Evolutionary conservation across 2,888 invertebrate species (phyloP).

Genomic region (Drosophila pegasa): DNA sequence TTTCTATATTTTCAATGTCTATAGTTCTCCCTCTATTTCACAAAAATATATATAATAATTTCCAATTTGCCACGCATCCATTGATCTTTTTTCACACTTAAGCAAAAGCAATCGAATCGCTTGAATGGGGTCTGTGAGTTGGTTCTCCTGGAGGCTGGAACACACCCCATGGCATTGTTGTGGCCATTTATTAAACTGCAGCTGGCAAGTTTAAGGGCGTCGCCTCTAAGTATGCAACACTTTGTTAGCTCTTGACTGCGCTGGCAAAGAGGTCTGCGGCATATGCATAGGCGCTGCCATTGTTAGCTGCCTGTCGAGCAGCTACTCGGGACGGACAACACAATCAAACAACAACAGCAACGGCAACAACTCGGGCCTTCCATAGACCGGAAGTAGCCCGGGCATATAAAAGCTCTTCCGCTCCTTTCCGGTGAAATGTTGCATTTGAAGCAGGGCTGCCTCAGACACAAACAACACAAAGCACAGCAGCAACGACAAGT

Average conservation of each 20-base stretch:
- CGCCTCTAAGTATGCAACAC: slow-evolving; percentile 51
- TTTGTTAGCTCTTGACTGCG: slow-evolving; percentile 53
- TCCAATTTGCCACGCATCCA: too few relatives aligned
- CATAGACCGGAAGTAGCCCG: slow-evolving; percentile 74
- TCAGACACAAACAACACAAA: slow-evolving; percentile 66
- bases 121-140: background rate
- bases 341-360: background rate
- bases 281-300: slow-evolving; percentile 68
- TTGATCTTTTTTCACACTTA: too few relatives aligned
- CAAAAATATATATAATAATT: too few relatives aligned
- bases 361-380: slow-evolving; percentile 49
- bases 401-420: slow-evolving; percentile 74
- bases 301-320: slow-evolving; percentile 46
- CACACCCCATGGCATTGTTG: background rate
- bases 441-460: slow-evolving; percentile 67
- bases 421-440: slow-evolving; percentile 78
- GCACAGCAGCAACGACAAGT: slow-evolving; percentile 30
- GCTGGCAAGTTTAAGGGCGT: slow-evolving; percentile 68
- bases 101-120: background rate
- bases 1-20: too few relatives aligned
- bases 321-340: slow-evolving; percentile 54
- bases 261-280: slow-evolving; percentile 48
- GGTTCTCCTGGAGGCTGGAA: background rate
- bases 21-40: too few relatives aligned
- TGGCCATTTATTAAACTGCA: slow-evolving; percentile 31